Conservation (phyloP, 2,888 invertebrate genomes). For the Scotopteryx bipunctaria region DNA sequence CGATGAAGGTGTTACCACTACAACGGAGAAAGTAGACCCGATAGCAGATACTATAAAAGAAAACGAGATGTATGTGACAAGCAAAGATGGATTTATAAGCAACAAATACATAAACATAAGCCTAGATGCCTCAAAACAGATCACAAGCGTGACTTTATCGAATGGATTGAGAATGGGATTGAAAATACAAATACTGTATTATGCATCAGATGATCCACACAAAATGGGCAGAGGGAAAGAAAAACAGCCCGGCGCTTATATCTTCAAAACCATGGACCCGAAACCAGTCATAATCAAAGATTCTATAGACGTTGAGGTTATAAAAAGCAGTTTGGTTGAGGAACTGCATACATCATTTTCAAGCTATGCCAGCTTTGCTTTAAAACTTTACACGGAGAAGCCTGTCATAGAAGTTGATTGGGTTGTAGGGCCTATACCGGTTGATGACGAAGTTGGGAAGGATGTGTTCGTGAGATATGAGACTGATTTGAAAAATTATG, state of each 20-base stretch:
- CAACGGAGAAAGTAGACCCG: background rate
- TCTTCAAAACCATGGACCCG: conserved; percentile 85
- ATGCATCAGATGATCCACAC: conserved; percentile 86
- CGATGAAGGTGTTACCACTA: background rate
- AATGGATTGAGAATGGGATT: conserved; percentile 58
- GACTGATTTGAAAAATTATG: conserved; percentile 83
- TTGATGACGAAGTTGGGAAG: conserved; percentile 83
- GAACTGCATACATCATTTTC: conserved; percentile 87
- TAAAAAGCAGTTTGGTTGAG: conserved; percentile 85
- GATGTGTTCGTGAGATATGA: conserved; percentile 92
- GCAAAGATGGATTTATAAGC: conserved; percentile 13
- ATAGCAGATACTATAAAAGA: conserved; percentile 5
- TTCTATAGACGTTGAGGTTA: conserved; percentile 35
- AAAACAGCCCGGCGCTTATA: conserved; percentile 93
- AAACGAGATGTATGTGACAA: conserved; percentile 3
- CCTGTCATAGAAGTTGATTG: conserved; percentile 89
- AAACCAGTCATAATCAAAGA: conserved; percentile 42
- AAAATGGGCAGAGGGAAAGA: conserved; percentile 75
- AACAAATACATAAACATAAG: conserved; percentile 73
- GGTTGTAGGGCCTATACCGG: conserved; percentile 90
- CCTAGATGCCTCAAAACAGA: conserved; percentile 64
- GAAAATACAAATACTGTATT: conserved; percentile 86
- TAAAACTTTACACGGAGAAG: conserved; percentile 86
- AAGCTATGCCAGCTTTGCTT: conserved; percentile 89
- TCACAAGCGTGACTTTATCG: conserved; percentile 76